A percentile compares a stretch with the other conserved stretches of the same genome.
These are phyloP conservation scores for Lichenostomus cassidix DNA, from an alignment of 2,113 vertebrate genomes.

Conservation along the genomic window DNA sequence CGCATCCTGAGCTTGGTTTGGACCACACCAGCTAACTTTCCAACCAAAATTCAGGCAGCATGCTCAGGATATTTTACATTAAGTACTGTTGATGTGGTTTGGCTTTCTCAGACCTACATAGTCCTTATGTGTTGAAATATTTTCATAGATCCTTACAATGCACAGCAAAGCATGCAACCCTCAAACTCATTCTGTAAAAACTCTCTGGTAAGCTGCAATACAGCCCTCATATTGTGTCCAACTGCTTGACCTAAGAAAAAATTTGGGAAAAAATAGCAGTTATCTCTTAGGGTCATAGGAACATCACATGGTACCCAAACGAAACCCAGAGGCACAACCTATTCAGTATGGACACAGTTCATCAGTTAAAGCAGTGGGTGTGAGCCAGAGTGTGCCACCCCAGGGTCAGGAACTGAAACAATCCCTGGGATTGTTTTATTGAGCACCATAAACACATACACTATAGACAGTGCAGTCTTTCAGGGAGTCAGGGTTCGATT, in stretches of 20 bases:
- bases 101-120: neutral
- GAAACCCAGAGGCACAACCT: neutral
- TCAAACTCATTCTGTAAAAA: neutral
- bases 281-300: neutral
- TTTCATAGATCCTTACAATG: neutral
- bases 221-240: neutral
- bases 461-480: neutral
- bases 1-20: neutral
- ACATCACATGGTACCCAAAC: neutral
- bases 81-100: neutral
- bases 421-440: neutral
- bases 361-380: neutral
- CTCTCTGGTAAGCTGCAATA: neutral
- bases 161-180: neutral
- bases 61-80: neutral
- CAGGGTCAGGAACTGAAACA: neutral
- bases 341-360: neutral
- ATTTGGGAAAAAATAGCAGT: neutral
- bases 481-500: neutral
- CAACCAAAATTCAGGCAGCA: neutral
- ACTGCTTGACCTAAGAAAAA: neutral
- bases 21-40: neutral
- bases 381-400: neutral
- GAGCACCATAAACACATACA: neutral
- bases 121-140: neutral